phyloP scores from a whole-genome alignment of 2,888 invertebrate genomes.

The Microctonus hyperodae region DNA sequence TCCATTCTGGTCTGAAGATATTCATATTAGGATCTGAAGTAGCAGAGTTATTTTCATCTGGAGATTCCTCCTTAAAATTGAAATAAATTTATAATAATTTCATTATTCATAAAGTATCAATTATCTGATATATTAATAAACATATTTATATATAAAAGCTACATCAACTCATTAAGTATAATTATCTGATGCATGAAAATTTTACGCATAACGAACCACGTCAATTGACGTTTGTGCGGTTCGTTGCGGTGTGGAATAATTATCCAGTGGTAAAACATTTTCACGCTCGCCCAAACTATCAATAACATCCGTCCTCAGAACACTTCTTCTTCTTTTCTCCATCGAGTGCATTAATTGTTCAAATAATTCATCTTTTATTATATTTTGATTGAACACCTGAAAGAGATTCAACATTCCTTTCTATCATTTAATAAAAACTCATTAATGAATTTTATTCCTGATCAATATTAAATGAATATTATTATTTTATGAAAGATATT shows the following conservation, averaged over 20 bases:
- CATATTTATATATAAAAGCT: too few relatives aligned
- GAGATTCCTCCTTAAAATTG: slow-evolving; percentile 41
- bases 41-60: slow-evolving; percentile 46
- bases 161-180: too few relatives aligned
- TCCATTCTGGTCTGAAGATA: slow-evolving; percentile 39
- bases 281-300: slow-evolving; percentile 45
- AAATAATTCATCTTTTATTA: slow-evolving; percentile 15
- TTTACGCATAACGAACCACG: neutral
- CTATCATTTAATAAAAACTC: too few relatives aligned
- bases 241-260: too few relatives aligned
- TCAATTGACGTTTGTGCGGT: neutral
- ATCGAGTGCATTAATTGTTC: neutral
- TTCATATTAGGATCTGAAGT: slow-evolving; percentile 43
- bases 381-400: slow-evolving; percentile 9
- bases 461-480: too few relatives aligned
- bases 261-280: slow-evolving; percentile 20
- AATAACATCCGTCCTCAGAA: slow-evolving; percentile 51
- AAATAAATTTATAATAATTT: neutral
- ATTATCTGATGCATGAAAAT: too few relatives aligned
- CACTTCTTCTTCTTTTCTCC: slow-evolving; percentile 43
- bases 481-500: too few relatives aligned
- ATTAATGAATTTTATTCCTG: too few relatives aligned
- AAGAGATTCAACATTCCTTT: neutral
- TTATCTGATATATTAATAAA: too few relatives aligned
- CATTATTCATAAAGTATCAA: too few relatives aligned